Base-by-base conservation (phyloP, 2,113 vertebrate species). In the Lota lota region DNA sequence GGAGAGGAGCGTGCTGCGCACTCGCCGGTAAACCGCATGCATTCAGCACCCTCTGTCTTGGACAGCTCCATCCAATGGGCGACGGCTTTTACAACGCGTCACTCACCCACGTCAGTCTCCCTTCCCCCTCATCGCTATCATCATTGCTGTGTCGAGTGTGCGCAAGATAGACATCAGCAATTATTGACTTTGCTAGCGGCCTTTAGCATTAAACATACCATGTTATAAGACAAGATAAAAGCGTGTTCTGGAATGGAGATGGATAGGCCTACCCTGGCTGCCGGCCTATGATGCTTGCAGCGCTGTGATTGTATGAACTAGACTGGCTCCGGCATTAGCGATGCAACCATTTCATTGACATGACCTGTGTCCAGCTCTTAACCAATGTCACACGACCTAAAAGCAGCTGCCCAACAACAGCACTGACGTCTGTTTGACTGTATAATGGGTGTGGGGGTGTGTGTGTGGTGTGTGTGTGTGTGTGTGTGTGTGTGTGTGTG, bases 51-150 rank as follows among this genome's bases (percentile, higher is more conserved):
- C 17, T 70, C n/a, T 60, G 66, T 62, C 20, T 36, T 83, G 91
- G 88, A 93, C 89, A 93, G 92, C 87, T 90, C 90, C 88, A 50
- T 20, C 90, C 90, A 92, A 92, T 92, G 88, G 81, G 73, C 20
- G 0, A 54, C 62, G 20, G 20, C 0, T 24, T 0, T 19, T 4
- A 3, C 18, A 68, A 5, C 77, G 75, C 88, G 83, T 86, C 84
- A 87, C 40, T 47, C 40, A 14, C 10, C 40, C 40, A 61, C 59
- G 59, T 61, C 59, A 61, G 10, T 47, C 21, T 61, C 10, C 22
- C 59, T 22, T 20, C 15, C 21, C 59, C 59, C 59, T n/a, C 10
- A 19, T 3, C 40, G 3, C 40, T 19, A 12, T 50, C 62, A 83
- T 87, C 79, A 78, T 69, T 0, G 77, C 72, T 67, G 22, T 77